A percentile compares a stretch with the other conserved stretches of the same genome.
These are phyloP conservation scores for Sycobia sp. DNA, from an alignment of 1,140 invertebrate species.

Conservation along the genomic window DNA sequence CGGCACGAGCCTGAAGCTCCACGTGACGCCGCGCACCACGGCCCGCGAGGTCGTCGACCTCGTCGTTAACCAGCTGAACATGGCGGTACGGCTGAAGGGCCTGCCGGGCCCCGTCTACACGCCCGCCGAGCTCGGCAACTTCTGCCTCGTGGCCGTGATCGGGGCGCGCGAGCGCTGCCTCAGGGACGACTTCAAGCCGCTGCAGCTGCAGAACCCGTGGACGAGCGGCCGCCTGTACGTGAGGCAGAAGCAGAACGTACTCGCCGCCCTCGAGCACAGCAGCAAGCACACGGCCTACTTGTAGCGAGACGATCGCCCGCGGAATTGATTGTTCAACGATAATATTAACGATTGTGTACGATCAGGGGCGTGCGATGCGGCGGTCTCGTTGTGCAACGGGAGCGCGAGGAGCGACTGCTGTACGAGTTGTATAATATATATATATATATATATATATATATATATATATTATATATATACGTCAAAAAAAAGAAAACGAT, in stretches of 20 bases:
- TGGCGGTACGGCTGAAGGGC: slow-evolving; percentile 86
- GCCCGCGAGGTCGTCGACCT: slow-evolving; percentile 92
- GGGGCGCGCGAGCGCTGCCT: slow-evolving; percentile 89
- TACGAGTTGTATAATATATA: too few species aligned
- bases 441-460: too few species aligned
- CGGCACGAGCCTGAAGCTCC: slow-evolving; percentile 90
- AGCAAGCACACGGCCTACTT: slow-evolving; percentile 72
- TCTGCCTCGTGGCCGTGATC: slow-evolving; percentile 93
- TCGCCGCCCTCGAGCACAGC: slow-evolving; percentile 85
- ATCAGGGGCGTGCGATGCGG: too few species aligned
- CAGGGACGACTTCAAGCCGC: slow-evolving; percentile 88
- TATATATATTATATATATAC: too few species aligned
- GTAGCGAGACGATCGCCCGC: slow-evolving; percentile 37
- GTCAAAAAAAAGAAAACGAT: too few species aligned
- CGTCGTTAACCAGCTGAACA: slow-evolving; percentile 92
- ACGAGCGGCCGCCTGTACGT: slow-evolving; percentile 90
- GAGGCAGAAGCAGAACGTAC: slow-evolving; percentile 83
- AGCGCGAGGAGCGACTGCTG: too few species aligned
- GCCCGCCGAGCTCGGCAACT: slow-evolving; percentile 79
- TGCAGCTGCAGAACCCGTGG: slow-evolving; percentile 94
- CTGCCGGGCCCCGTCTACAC: slow-evolving; percentile 85
- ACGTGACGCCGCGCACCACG: slow-evolving; percentile 88
- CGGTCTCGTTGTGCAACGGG: too few species aligned
- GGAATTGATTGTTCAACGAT: too few species aligned
- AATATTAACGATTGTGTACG: too few species aligned